Conservation (phyloP, 2,888 invertebrate species). For the Muscina levida region DNA sequence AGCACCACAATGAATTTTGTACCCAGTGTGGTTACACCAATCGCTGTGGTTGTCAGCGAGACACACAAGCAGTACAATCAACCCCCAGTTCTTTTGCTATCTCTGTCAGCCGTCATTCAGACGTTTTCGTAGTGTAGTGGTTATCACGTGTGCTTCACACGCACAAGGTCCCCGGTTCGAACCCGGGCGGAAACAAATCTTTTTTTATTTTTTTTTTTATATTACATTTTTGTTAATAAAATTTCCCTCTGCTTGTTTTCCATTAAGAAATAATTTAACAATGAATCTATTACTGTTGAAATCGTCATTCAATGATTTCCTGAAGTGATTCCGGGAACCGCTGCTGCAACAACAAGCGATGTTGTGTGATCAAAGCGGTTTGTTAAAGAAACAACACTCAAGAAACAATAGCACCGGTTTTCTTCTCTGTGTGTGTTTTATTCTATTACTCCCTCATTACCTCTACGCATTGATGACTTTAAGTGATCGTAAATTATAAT, state of each 20-base stretch:
- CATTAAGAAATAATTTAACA: too few relatives aligned
- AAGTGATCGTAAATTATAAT: constrained; percentile 45
- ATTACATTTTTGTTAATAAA: too few relatives aligned
- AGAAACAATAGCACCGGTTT: constrained; percentile 16
- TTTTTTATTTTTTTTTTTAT: not conserved
- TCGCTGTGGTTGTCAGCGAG: too few relatives aligned
- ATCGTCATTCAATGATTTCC: not conserved
- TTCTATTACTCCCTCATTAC: not conserved
- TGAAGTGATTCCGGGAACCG: too few relatives aligned
- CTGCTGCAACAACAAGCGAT: not conserved
- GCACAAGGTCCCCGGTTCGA: constrained; percentile 76
- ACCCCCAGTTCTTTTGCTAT: too few relatives aligned
- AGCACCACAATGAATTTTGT: too few relatives aligned
- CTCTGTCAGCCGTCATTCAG: too few relatives aligned
- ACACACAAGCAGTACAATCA: too few relatives aligned
- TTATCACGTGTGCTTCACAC: constrained; percentile 77
- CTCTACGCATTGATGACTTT: constrained; percentile 27
- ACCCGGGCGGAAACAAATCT: constrained; percentile 73
- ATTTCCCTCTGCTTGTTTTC: too few relatives aligned
- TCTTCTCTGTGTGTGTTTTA: not conserved
- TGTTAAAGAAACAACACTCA: not conserved
- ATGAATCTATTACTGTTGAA: not conserved
- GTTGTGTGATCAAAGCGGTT: too few relatives aligned
- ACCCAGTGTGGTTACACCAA: too few relatives aligned
- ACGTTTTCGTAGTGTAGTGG: constrained; percentile 71